Evolutionary conservation across 2,888 invertebrate genomes (phyloP).

Genomic region (Thera obeliscata): DNA sequence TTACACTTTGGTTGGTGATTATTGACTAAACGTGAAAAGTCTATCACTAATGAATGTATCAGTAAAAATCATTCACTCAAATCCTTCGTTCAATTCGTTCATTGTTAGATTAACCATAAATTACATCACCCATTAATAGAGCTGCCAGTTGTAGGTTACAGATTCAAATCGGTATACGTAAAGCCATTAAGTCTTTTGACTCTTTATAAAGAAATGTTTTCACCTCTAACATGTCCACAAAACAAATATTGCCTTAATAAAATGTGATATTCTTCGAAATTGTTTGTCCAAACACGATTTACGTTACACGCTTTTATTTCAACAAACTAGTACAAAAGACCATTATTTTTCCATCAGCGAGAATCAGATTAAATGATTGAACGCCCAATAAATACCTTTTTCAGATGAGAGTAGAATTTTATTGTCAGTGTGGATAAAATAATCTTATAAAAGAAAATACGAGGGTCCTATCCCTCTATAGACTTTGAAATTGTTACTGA

Average conservation of each 20-base stretch:
- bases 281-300: not conserved
- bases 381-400: slow-evolving; percentile 5
- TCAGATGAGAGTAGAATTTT: not conserved
- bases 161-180: too few species aligned
- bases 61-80: too few species aligned
- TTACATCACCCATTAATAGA: too few species aligned
- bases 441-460: not conserved
- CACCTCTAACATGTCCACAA: not conserved
- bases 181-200: too few species aligned
- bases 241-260: not conserved
- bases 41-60: too few species aligned
- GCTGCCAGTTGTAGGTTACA: too few species aligned
- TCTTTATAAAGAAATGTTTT: not conserved
- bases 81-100: too few species aligned
- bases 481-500: too few species aligned
- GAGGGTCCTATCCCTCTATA: not conserved
- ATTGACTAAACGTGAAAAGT: too few species aligned
- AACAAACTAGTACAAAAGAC: not conserved
- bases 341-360: slow-evolving; percentile 18
- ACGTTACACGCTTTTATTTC: not conserved
- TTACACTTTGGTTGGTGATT: too few species aligned
- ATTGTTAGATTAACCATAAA: too few species aligned
- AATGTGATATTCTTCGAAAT: not conserved
- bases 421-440: not conserved
- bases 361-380: slow-evolving; percentile 19